Base-by-base conservation (phyloP, 2,888 invertebrate species). In the Ennomos erosarius region DNA sequence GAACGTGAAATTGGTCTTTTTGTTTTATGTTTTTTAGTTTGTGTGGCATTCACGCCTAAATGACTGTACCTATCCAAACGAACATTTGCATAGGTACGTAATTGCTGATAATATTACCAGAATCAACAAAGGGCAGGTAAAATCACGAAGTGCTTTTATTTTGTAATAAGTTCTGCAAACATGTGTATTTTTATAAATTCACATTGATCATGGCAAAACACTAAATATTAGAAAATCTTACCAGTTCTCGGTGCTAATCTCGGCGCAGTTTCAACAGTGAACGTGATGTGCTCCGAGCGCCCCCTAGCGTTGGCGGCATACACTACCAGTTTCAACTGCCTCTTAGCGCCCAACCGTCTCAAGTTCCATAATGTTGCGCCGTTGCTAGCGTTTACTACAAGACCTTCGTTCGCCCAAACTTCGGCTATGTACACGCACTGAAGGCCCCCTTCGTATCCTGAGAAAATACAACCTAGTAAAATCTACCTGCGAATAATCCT, bases 261-360 rank as follows among this genome's bases (percentile, higher is more conserved):
- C 0, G 85, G 81, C 1, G 89, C 84, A 3, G 92, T 92, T 68
- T 88, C 87, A 1, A 90, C 88, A 9, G 84, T 84, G 39, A 89
- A 82, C 0, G 74, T 73, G 0, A 96, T 93, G 10, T 95, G 92
- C 57, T 97, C 97, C 55, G 97, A 97, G 70, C 95, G 94, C 13
- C 98, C 98, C 72, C 97, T 96, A 10, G 95, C 94, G 82, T 98
- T 98, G 9, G 95, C 95, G 1, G 98, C 96, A 81, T 97, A 98
- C 36, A 98, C 94, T 62, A 95, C 93, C 81, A 98, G 94, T 71
- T 95, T 95, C 59, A 98, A 94, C 47, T 95, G 94, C 66, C 95
- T 95, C 40, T 97, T 97, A 0, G 98, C 94, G 59, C 96, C 96
- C 52, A 98, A 90, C 47, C 95, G 95, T 70, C 95, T 94, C 0